These are phyloP conservation scores for Platysteira castanea DNA, from an alignment of 2,113 vertebrate genomes.

Conservation along the genomic window DNA sequence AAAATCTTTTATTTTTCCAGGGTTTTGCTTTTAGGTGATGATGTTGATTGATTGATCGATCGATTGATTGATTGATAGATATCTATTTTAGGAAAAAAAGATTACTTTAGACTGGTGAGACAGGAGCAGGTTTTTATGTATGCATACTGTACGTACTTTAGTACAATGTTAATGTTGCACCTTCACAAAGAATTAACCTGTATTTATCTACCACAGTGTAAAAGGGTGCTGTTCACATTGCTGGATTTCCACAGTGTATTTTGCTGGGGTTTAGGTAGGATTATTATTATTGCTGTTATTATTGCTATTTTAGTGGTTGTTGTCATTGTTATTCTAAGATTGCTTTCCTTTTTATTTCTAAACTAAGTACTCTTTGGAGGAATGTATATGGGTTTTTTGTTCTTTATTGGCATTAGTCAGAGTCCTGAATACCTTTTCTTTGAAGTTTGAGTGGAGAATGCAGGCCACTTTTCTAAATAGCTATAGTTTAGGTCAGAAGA, in stretches of 20 bases:
- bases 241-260: background rate
- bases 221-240: background rate
- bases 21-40: background rate
- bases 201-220: background rate
- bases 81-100: background rate
- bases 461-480: background rate
- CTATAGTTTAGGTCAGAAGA: background rate
- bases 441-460: background rate
- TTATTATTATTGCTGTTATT: background rate
- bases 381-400: background rate
- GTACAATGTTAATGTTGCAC: background rate
- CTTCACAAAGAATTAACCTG: background rate
- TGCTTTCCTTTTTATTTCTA: background rate
- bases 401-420: background rate
- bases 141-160: background rate
- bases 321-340: background rate
- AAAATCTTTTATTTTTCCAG: background rate
- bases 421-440: background rate
- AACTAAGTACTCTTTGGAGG: rapidly evolving
- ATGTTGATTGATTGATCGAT: background rate
- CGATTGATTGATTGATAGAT: background rate
- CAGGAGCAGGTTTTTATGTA: background rate
- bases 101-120: background rate
- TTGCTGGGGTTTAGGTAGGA: background rate
- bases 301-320: background rate